phyloP scores from a whole-genome alignment of 2,113 vertebrate genomes.

The Oryctolagus cuniculus region DNA sequence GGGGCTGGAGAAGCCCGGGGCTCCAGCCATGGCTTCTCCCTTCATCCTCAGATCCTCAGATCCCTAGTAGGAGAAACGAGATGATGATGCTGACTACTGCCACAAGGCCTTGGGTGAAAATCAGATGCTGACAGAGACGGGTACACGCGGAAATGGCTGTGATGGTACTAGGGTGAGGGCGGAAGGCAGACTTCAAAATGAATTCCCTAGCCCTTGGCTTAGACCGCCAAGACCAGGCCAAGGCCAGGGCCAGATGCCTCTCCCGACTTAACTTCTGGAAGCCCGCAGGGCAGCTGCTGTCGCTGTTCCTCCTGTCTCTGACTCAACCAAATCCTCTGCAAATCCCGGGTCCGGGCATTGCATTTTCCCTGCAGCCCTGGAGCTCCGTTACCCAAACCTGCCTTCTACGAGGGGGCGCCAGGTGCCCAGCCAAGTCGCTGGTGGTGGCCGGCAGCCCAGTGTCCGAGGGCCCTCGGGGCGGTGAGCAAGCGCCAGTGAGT shows the following conservation, averaged over 20 bases:
- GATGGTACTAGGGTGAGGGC: too few relatives aligned
- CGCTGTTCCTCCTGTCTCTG: background rate
- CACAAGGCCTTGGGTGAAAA: background rate
- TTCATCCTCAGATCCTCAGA: background rate
- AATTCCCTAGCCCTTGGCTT: background rate
- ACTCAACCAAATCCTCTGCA: too few relatives aligned
- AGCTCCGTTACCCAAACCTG: background rate
- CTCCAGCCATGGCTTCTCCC: background rate
- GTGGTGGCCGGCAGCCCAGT: background rate
- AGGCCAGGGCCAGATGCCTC: background rate
- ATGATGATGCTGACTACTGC: too few relatives aligned
- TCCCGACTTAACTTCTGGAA: background rate
- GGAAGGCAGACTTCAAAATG: rapidly evolving
- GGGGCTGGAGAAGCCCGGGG: background rate
- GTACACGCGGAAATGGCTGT: background rate
- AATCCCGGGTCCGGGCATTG: background rate
- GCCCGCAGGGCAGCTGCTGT: too few relatives aligned
- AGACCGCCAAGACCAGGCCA: background rate
- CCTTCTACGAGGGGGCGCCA: background rate
- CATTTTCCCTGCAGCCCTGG: rapidly evolving
- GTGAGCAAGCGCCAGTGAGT: background rate
- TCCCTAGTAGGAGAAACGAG: background rate
- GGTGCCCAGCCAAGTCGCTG: background rate
- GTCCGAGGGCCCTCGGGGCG: background rate
- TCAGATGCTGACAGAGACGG: too few relatives aligned